Percentiles rank a stretch among this genome's conserved stretches.
Conservation (phyloP, 2,113 vertebrate genomes). For the Aspiorhynchus laticeps region DNA sequence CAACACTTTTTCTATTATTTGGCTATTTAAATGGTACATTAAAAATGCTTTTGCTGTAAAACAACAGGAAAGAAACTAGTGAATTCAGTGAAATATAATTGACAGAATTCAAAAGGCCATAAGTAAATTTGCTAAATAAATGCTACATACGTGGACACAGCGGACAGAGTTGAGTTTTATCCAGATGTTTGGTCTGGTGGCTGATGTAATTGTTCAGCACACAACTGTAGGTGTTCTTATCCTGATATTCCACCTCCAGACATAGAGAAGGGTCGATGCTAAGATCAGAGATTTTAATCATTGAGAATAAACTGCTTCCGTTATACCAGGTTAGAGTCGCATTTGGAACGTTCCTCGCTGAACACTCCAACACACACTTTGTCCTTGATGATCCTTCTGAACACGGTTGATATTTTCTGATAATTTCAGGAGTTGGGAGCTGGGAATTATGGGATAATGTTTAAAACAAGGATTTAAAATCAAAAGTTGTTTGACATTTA, state of each 20-base stretch:
- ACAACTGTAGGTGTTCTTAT: not conserved
- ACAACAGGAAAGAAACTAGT: not conserved
- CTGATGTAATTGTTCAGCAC: not conserved
- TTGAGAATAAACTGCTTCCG: not conserved
- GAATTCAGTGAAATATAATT: not conserved
- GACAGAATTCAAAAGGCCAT: no score
- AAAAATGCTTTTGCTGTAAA: not conserved
- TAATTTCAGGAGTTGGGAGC: not conserved
- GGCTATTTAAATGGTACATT: not conserved
- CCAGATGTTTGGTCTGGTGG: not conserved
- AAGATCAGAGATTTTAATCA: not conserved
- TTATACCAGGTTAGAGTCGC: not conserved
- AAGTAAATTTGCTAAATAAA: no score
- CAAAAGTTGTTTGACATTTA: not conserved
- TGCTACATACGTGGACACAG: no score
- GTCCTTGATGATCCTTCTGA: not conserved
- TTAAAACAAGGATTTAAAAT: not conserved
- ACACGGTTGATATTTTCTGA: not conserved
- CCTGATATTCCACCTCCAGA: conserved; percentile 1
- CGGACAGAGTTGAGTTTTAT: not conserved
- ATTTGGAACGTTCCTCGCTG: not conserved
- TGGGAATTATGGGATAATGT: not conserved
- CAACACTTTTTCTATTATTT: not conserved
- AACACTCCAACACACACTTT: not conserved
- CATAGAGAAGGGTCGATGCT: not conserved